Base-by-base conservation (phyloP, 2,797 vertebrate genomes). In the Myripristis murdjan region DNA sequence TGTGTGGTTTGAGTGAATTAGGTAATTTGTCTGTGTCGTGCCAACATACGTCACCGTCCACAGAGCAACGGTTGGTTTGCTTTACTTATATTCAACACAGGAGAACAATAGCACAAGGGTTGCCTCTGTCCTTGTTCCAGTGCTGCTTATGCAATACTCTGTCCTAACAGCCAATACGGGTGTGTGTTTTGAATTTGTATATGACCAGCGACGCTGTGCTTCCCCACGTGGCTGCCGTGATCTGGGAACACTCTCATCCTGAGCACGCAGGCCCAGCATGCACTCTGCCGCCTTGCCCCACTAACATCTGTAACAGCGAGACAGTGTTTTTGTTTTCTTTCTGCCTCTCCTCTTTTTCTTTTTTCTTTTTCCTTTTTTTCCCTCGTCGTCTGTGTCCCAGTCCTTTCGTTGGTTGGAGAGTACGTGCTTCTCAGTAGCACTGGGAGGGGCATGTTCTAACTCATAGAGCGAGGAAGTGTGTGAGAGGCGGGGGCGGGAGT, bases 391-490 rank as follows among this genome's bases (percentile, higher is more conserved):
- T 44, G 12, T 26, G 28, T 18, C 24, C 11, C 3, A 2, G 44
- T 52, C 46, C 46, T 54, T 53, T 18, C 0, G n/a, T n/a, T n/a
- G n/a, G 33, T 58, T 33, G n/a, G 1, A 23, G 71, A 59, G 54
- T 78, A 60, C 31, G 69, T 72, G 75, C 60, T 9, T 39, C 24
- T 48, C 4, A 0, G 12, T n/a, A 4, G 48, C 20, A 60, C 24
- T 23, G 75, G 64, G 59, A 56, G 76, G 59, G 64, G 78, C 46
- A 5, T 62, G 82, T 64, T 51, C 53, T 1, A 47, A 66, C 68
- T n/a, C 16, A 39, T n/a, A 39, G 60, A 59, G 43, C 23, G 48
- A 62, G 64, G 68, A 47, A 77, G 71, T 44, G 64, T 43, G 64
- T 31, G 57, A 15, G 62, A 4, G 31, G 58, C 5, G 10, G 31